phyloP scores from a whole-genome alignment of 2,888 invertebrate species.

The Emmelina monodactyla region DNA sequence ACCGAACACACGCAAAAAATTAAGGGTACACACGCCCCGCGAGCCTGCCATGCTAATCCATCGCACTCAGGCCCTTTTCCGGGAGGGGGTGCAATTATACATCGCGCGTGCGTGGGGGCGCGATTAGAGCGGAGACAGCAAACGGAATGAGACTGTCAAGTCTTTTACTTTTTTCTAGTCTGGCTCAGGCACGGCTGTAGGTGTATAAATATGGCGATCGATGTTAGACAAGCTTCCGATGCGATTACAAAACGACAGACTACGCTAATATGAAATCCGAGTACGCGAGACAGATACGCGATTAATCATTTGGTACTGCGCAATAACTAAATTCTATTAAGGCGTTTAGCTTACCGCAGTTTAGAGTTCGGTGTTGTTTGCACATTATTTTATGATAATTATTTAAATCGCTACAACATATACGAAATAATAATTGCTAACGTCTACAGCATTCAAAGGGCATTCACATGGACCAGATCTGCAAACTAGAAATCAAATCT shows the following conservation, averaged over 20 bases:
- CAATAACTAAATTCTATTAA: too few species aligned
- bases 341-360: too few species aligned
- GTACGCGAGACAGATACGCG: too few species aligned
- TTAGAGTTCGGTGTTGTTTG: too few species aligned
- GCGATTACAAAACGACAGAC: conserved; percentile 12
- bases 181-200: conserved; percentile 30
- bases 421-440: not conserved
- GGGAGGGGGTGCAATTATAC: conserved; percentile 65
- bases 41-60: conserved; percentile 66
- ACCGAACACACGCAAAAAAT: conserved; percentile 57
- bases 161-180: conserved; percentile 63
- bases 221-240: conserved; percentile 27
- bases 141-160: conserved; percentile 57
- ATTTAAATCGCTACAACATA: too few species aligned
- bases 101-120: conserved; percentile 62
- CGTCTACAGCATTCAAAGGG: not conserved
- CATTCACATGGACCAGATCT: not conserved
- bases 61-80: conserved; percentile 54
- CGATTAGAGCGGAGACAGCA: conserved; percentile 62
- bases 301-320: too few species aligned
- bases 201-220: conserved; percentile 31
- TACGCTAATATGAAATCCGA: conserved; percentile 2
- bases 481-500: not conserved
- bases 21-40: conserved; percentile 38
- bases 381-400: too few species aligned